These are phyloP conservation scores for Dorcus hopei DNA, from an alignment of 2,888 invertebrate species.

Conservation along the genomic window DNA sequence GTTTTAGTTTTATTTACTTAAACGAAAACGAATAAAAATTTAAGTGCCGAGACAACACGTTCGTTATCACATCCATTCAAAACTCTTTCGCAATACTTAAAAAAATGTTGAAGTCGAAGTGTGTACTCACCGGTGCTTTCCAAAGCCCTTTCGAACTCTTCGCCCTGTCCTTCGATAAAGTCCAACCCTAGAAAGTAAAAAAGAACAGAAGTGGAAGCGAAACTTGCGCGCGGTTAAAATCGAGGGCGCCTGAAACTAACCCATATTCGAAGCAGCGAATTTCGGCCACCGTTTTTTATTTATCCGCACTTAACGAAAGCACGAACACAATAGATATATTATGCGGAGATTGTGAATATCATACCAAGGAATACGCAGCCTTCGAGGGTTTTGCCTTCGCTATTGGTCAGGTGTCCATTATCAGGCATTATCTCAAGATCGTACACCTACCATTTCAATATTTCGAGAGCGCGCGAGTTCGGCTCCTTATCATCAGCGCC, in stretches of 20 bases:
- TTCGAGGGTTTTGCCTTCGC: slow-evolving; percentile 35
- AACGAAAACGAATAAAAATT: too few relatives aligned
- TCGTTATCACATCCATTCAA: too few relatives aligned
- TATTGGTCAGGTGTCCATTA: slow-evolving; percentile 40
- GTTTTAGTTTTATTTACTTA: too few relatives aligned
- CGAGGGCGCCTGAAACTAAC: slow-evolving; percentile 20
- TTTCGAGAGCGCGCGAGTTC: slow-evolving; percentile 6
- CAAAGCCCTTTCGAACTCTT: slow-evolving; percentile 70
- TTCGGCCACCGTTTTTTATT: slow-evolving; percentile 13
- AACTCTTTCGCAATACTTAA: too few relatives aligned
- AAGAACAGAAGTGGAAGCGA: slow-evolving; percentile 8
- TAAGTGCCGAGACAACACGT: too few relatives aligned
- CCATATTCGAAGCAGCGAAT: slow-evolving; percentile 18
- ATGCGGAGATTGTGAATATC: slow-evolving; percentile 35
- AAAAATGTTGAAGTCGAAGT: too few relatives aligned
- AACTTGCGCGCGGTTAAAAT: slow-evolving; percentile 3
- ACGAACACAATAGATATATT: slow-evolving; percentile 33
- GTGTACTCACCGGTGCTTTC: slow-evolving; percentile 62
- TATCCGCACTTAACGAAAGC: slow-evolving; percentile 20
- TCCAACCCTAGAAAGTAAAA: slow-evolving; percentile 61
- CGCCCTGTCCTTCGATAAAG: slow-evolving; percentile 68
- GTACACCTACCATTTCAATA: slow-evolving; percentile 22
- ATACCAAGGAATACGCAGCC: slow-evolving; percentile 37
- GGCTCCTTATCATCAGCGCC: slow-evolving; percentile 2
- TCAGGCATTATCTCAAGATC: slow-evolving; percentile 43